Base-by-base conservation (phyloP, 2,113 vertebrate species). In the Stictonetta naevosa region DNA sequence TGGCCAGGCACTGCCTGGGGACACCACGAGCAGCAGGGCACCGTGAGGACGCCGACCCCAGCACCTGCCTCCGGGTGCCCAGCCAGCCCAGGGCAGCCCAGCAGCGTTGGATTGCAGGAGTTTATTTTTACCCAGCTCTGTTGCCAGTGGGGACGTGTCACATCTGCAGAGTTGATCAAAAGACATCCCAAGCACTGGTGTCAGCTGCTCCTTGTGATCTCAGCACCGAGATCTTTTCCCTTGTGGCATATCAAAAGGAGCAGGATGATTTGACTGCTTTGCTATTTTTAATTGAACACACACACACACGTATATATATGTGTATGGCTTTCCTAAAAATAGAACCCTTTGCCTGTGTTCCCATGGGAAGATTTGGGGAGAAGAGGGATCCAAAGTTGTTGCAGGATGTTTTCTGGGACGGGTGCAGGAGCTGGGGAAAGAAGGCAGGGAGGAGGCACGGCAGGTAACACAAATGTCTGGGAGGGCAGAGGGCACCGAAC, bases 131-230 rank as follows among this genome's bases (percentile, higher is more conserved):
- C 91, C 62, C 68, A 67, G 58, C 94, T 84, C 91, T 83, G 53
- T 94, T 96, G 92, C 96, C 96, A 97, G 62, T 42, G 87, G 96
- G 93, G 93, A 97, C 92, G 3, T 95, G 96, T 96, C 96, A 95
- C 91, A 95, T 96, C 97, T 96, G 96, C 94, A 93, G 93, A 96
- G 95, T 78, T 94, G 97, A 97, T 97, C 97, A 97, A 97, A 97
- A 95, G 96, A 83, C 60, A 53, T 95, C 93, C 94, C 83, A 9
- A 96, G 94, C 74, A 10, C 87, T 94, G 88, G 92, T 94, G 96
- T 97, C 97, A 97, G 96, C 96, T 97, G 94, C 90, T 96, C 89
- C 97, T 96, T 97, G 89, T 97, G 97, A 97, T 96, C 95, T 96
- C 94, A 90, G 92, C 95, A 93, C 95, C 94, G 68, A 91, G 91